Evolutionary conservation across 2,113 vertebrate genomes (phyloP).

Genomic region (Ameiurus melas): DNA sequence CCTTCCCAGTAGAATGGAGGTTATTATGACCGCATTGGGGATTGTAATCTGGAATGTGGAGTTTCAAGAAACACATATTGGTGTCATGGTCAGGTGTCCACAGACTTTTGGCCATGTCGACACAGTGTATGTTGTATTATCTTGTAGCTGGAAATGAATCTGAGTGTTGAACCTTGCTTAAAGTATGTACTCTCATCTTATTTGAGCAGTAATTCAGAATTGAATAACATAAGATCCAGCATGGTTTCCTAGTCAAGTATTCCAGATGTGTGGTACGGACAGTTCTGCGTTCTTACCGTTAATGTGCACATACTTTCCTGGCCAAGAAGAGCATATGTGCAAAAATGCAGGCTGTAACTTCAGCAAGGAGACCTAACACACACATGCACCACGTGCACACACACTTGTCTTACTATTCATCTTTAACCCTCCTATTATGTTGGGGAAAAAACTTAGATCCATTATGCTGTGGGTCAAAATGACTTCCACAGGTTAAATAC

Average conservation of each 20-base stretch:
- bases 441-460: too few relatives aligned
- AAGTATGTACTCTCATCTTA: neutral
- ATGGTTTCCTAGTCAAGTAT: neutral
- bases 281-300: conserved; percentile 59
- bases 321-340: conserved; percentile 58
- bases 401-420: neutral
- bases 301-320: conserved; percentile 50
- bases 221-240: neutral
- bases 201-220: neutral
- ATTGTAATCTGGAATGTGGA: neutral
- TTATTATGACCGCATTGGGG: neutral
- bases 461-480: too few relatives aligned
- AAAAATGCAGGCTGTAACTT: conserved; percentile 61
- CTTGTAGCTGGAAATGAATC: neutral
- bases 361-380: conserved; percentile 17
- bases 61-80: neutral
- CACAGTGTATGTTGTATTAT: neutral
- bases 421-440: neutral
- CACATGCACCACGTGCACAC: neutral
- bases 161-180: neutral
- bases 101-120: neutral
- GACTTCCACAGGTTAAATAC: too few relatives aligned
- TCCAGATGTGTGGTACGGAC: conserved; percentile 37
- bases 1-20: neutral
- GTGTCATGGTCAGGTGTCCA: neutral